phyloP scores from a whole-genome alignment of 1,140 invertebrate genomes.

The Drosophila santomea region DNA sequence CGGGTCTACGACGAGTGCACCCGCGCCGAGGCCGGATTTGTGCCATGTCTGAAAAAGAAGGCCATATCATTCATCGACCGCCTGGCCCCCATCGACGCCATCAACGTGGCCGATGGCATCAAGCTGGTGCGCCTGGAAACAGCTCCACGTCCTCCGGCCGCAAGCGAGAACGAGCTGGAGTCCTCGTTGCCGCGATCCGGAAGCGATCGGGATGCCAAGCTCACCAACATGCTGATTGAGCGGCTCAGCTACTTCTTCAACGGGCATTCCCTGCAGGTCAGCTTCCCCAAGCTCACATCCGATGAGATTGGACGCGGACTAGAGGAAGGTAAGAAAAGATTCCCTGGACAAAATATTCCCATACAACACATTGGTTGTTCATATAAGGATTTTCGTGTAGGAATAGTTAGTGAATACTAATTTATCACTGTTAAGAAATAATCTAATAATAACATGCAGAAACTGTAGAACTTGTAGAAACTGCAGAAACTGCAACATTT shows the following conservation, averaged over 20 bases:
- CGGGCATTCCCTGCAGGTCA: conserved; percentile 90
- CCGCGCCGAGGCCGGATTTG: conserved; percentile 86
- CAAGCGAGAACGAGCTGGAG: conserved; percentile 88
- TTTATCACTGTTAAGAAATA: no score
- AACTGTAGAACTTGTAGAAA: no score
- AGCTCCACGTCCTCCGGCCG: conserved; percentile 68
- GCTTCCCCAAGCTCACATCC: conserved; percentile 89
- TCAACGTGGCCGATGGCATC: conserved; percentile 88
- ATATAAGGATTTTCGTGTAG: no score
- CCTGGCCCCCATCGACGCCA: conserved; percentile 88
- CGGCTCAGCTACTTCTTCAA: conserved; percentile 89
- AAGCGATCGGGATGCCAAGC: conserved; percentile 87
- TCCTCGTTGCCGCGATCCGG: conserved; percentile 87
- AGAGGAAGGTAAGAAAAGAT: conserved; percentile 88
- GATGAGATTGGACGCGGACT: conserved; percentile 89
- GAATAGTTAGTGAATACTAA: no score
- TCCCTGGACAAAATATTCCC: no score
- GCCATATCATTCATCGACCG: conserved; percentile 91
- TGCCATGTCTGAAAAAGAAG: conserved; percentile 92
- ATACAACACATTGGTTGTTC: no score
- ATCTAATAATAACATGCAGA: no score
- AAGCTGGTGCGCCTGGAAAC: conserved; percentile 87
- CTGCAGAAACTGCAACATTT: no score
- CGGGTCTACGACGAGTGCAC: conserved; percentile 88
- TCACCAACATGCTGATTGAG: conserved; percentile 90